A percentile compares a stretch with the other conserved stretches of the same genome.
Evolutionary conservation across 37 sponge, comb jelly and placozoan species (phyloP).

Genomic region (Agelas oroides): DNA sequence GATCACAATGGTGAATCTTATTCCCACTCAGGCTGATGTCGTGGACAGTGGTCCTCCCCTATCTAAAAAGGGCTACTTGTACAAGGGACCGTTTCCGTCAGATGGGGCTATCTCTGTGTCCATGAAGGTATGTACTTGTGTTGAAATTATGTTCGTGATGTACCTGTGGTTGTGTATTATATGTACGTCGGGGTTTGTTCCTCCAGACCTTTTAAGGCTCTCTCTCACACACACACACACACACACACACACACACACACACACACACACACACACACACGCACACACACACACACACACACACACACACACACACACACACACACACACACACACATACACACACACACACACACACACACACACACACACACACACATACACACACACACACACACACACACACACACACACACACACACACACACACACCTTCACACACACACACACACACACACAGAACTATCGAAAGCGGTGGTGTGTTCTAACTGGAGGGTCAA

Average conservation of each 20-base stretch:
- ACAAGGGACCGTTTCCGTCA: constrained; percentile 68
- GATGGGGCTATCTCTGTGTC: constrained; percentile 36
- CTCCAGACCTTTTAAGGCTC: no score
- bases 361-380: no score
- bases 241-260: constrained; percentile 3
- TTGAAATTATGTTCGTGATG: neutral
- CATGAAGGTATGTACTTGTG: constrained; percentile 46
- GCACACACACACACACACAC: constrained; percentile 36
- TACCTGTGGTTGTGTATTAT: neutral
- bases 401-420: constrained; percentile 23
- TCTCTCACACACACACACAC: constrained; percentile 3
- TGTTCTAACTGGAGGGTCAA: constrained; percentile 42
- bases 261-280: constrained; percentile 25
- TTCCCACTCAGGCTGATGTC: neutral
- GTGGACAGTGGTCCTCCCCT: constrained; percentile 32
- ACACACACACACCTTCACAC: constrained; percentile 39
- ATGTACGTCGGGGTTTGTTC: neutral
- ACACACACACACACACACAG: constrained; percentile 34
- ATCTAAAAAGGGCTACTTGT: constrained; percentile 60
- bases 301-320: constrained; percentile 25
- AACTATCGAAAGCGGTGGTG: constrained; percentile 66
- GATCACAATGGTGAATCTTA: no score
- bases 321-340: neutral
- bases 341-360: no score
- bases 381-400: neutral